Conservation (phyloP, 1,140 invertebrate genomes). For the Leptinotarsa texana region DNA sequence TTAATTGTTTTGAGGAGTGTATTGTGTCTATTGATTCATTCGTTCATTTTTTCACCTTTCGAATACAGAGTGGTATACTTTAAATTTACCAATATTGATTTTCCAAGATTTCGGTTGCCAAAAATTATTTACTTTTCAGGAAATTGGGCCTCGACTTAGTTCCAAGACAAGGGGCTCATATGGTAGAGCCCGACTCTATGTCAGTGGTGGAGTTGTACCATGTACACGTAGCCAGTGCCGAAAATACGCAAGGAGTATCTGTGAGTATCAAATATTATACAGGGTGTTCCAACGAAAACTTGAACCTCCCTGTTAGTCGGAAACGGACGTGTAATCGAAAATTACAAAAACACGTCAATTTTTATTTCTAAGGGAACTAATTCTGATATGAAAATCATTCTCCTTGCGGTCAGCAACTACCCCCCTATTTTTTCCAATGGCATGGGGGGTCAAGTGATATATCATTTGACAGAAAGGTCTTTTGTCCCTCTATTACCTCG, state of each 20-base stretch:
- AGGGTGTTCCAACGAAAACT: too few species aligned
- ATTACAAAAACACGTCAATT: too few species aligned
- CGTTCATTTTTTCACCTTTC: background rate
- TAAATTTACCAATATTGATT: background rate
- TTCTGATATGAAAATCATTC: too few species aligned
- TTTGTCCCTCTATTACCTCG: too few species aligned
- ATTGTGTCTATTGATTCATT: background rate
- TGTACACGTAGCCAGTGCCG: constrained; percentile 81
- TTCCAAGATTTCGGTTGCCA: background rate
- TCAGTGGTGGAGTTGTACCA: constrained; percentile 88
- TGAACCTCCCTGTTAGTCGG: too few species aligned
- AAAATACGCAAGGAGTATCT: constrained; percentile 75
- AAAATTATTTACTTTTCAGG: constrained; percentile 65
- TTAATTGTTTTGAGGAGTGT: background rate
- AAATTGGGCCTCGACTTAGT: constrained; percentile 91
- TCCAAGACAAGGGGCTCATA: constrained; percentile 81
- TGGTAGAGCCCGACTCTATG: constrained; percentile 85
- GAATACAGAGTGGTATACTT: background rate
- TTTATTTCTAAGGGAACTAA: too few species aligned
- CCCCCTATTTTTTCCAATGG: too few species aligned
- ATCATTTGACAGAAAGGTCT: too few species aligned
- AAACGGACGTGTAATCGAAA: too few species aligned
- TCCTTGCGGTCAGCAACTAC: too few species aligned
- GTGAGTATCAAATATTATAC: constrained; percentile 57
- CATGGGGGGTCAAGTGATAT: too few species aligned